Evolutionary conservation across 2,888 invertebrate genomes (phyloP).

Genomic region (Philereme vetulata): DNA sequence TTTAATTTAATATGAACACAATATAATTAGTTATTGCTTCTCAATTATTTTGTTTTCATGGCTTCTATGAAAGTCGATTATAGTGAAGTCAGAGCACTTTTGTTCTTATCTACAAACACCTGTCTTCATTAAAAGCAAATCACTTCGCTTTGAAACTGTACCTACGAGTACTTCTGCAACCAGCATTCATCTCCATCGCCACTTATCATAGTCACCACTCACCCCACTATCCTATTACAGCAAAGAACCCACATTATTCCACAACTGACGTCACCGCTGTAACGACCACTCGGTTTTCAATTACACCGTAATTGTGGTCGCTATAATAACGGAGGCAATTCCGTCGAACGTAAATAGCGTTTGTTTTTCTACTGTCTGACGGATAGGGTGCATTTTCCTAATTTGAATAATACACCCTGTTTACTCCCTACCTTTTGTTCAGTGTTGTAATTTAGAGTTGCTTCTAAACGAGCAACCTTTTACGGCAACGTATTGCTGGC

Average conservation of each 20-base stretch:
- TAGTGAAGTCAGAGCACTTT: too few species aligned
- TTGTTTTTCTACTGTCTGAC: constrained; percentile 62
- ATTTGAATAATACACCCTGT: constrained; percentile 25
- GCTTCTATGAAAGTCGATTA: too few species aligned
- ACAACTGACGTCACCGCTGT: constrained; percentile 50
- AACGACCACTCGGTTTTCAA: constrained; percentile 77
- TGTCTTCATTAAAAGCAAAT: too few species aligned
- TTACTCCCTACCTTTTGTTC: constrained; percentile 4
- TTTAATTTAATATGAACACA: too few species aligned
- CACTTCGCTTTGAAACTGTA: neutral
- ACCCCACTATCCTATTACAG: constrained; percentile 30
- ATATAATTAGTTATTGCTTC: too few species aligned
- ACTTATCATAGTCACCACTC: constrained; percentile 21
- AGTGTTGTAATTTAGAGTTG: neutral
- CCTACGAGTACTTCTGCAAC: neutral
- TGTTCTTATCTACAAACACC: too few species aligned
- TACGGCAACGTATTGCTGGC: too few species aligned
- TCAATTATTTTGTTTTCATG: too few species aligned
- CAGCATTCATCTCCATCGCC: constrained; percentile 16
- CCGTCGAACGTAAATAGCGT: constrained; percentile 70
- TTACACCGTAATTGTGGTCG: constrained; percentile 76
- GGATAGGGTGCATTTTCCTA: constrained; percentile 33
- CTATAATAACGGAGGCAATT: constrained; percentile 73
- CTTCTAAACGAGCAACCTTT: too few species aligned
- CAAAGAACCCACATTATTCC: constrained; percentile 42